Base-by-base conservation (phyloP, 2,888 invertebrate species). In the Aphrophora alni region DNA sequence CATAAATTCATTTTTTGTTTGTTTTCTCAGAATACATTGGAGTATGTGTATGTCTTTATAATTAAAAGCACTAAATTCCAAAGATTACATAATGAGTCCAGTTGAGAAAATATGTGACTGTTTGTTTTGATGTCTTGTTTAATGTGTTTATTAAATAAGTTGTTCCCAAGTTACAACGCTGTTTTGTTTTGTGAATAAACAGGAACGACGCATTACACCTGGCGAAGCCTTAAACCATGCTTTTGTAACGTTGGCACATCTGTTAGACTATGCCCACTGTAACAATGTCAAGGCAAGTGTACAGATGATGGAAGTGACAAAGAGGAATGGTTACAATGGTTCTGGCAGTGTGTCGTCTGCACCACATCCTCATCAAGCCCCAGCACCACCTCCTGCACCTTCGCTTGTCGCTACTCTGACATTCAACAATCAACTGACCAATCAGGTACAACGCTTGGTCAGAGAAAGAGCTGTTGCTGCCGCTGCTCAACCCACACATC, bases 211-310 rank as follows among this genome's bases (percentile, higher is more conserved):
- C 77, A 96, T 99, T 86, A 97, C 96, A 25, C 99, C 99, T 0
- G 97, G 96, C 51, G 98, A 98, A 89, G 98, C 98, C 14, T 88
- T 98, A 85, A 97, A 97, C 89, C 98, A 98, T 89, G 95, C 97
- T 68, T 98, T 98, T 89, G 97, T 98, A 70, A 95, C 96, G 51
- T 90, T 98, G 83, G 95, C 96, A 0, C 98, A 98, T 88, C 91
- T 98, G 79, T 95, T 97, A 5, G 98, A 98, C 89, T 98, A 98
- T 89, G 97, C 97, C 17, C 98, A 98, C 88, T 98, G 98, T 88
- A 96, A 97, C 89, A 98, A 97, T 89, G 98, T 98, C 27, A 98
- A 98, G 89, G 97, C 98, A 26, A 97, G 97, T 86, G 97, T 98
- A 24, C 97, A 98, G 88, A 98, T 98, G 95, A 98, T 98, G 98